Evolutionary conservation across 2,797 vertebrate genomes (phyloP).

Genomic region (Hephaestus fuliginosus): DNA sequence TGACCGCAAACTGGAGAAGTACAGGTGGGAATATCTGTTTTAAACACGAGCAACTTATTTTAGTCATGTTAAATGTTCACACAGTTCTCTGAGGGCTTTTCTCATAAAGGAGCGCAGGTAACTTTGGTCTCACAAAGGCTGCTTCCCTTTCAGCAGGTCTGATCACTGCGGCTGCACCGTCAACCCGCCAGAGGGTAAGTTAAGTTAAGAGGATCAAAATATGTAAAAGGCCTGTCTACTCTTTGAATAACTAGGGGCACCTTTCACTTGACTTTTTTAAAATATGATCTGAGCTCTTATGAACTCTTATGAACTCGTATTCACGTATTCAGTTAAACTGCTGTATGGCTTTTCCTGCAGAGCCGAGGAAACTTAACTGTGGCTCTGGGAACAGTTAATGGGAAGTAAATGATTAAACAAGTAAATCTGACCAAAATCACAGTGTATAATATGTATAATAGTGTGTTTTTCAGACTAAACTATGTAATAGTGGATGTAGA

Average conservation of each 20-base stretch:
- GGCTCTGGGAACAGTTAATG: background rate
- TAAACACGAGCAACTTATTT: background rate
- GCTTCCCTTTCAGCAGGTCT: slow-evolving; percentile 8
- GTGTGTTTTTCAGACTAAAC: background rate
- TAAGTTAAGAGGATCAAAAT: slow-evolving; percentile 9
- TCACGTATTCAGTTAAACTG: background rate
- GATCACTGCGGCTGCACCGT: background rate
- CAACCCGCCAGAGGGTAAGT: slow-evolving; percentile 3
- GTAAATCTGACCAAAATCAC: background rate
- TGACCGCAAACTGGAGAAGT: background rate
- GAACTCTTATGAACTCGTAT: background rate
- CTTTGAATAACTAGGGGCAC: background rate
- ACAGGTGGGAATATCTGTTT: background rate
- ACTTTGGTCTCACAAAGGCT: background rate
- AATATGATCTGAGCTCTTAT: background rate
- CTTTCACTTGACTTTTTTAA: background rate
- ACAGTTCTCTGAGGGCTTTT: background rate
- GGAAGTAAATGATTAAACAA: slow-evolving; percentile 5
- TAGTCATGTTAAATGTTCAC: background rate
- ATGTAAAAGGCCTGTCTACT: background rate
- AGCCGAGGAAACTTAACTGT: background rate
- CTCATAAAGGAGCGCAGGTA: background rate
- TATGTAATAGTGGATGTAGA: background rate
- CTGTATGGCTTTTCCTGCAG: too few relatives aligned
- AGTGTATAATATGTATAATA: background rate